A percentile compares a stretch with the other conserved stretches of the same genome.
phyloP scores from a whole-genome alignment of 92 coral and sea anemone species.

The Bergia sp. region DNA sequence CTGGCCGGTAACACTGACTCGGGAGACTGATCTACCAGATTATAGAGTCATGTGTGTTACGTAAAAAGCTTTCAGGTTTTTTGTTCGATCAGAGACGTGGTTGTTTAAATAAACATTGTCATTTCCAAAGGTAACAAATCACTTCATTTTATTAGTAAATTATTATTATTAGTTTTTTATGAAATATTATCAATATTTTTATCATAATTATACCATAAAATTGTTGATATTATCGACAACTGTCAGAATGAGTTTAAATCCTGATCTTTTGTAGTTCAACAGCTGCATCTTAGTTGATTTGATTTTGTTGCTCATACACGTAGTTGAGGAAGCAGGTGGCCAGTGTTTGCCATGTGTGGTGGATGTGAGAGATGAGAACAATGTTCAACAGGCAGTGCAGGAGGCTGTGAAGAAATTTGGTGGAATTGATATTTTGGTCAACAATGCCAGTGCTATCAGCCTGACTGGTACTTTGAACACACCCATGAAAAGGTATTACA shows the following conservation, averaged over 20 bases:
- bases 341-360: conserved; percentile 94
- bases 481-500: conserved; percentile 83
- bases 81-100: too few relatives aligned
- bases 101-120: too few relatives aligned
- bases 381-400: conserved; percentile 76
- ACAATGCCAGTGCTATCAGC: conserved; percentile 97
- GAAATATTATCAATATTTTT: too few relatives aligned
- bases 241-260: too few relatives aligned
- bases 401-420: conserved; percentile 91
- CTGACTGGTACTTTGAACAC: conserved; percentile 90
- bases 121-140: too few relatives aligned
- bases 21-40: not conserved
- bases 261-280: too few relatives aligned
- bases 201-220: too few relatives aligned
- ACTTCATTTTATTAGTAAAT: too few relatives aligned
- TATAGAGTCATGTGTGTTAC: not conserved
- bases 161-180: too few relatives aligned
- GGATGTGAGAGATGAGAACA: conserved; percentile 88
- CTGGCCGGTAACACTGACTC: too few relatives aligned
- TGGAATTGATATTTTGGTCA: conserved; percentile 92
- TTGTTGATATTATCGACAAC: too few relatives aligned
- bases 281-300: not conserved
- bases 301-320: conserved; percentile 14
- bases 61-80: not conserved
- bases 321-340: conserved; percentile 96